These are phyloP conservation scores for Drosophila takahashii DNA, from an alignment of 1,140 invertebrate species.

Conservation along the genomic window DNA sequence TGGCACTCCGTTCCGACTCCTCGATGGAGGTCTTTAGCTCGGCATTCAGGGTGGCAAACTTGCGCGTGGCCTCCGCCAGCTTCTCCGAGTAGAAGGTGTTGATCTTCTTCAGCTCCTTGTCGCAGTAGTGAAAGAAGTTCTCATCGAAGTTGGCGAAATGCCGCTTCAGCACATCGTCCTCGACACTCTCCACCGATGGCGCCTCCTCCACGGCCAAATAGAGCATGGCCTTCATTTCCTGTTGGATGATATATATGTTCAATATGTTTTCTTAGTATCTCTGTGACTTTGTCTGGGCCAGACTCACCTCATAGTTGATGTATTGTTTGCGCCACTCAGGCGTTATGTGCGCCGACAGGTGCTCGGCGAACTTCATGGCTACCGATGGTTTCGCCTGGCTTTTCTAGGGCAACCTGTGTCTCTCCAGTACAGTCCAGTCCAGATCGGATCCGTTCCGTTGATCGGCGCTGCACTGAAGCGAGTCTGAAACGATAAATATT, in stretches of 20 bases:
- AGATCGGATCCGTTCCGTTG: constrained; percentile 31
- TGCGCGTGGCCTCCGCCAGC: constrained; percentile 97
- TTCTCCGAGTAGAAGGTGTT: constrained; percentile 99
- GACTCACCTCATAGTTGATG: constrained; percentile 97
- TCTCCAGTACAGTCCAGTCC: constrained; percentile 2
- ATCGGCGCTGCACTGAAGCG: constrained; percentile 46
- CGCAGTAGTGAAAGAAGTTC: constrained; percentile 97
- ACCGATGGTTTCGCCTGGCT: neutral
- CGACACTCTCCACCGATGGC: constrained; percentile 93
- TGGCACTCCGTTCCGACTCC: constrained; percentile 86
- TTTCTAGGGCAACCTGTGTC: constrained; percentile 8
- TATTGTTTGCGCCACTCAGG: constrained; percentile 99
- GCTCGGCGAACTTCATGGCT: constrained; percentile 98
- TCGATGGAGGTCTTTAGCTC: constrained; percentile 93
- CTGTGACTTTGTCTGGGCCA: neutral
- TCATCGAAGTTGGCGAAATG: constrained; percentile 98
- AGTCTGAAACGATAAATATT: constrained; percentile 25
- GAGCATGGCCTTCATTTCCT: constrained; percentile 97
- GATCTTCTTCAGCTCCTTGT: constrained; percentile 97
- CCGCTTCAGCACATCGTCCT: constrained; percentile 93
- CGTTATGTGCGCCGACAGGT: constrained; percentile 97
- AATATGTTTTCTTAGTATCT: too few relatives aligned
- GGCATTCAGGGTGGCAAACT: constrained; percentile 95
- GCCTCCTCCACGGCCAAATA: constrained; percentile 95
- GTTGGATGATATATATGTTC: constrained; percentile 46